These are phyloP conservation scores for Phycodurus eques DNA, from an alignment of 2,113 vertebrate species.

Conservation along the genomic window DNA sequence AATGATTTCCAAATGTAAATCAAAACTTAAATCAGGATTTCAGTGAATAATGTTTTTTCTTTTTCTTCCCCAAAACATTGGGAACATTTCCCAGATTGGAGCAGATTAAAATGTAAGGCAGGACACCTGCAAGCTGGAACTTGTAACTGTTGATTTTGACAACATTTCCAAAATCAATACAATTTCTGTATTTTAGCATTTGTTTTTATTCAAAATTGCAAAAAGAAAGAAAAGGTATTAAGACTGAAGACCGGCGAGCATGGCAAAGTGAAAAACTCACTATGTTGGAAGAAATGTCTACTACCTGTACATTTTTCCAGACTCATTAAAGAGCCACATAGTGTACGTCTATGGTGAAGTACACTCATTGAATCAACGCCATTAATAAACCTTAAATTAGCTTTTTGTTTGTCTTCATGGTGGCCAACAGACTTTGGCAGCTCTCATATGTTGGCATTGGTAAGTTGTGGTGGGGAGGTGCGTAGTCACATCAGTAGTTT, in stretches of 20 bases:
- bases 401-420: constrained; percentile 33
- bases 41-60: background rate
- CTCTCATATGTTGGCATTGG: constrained; percentile 16
- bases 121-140: background rate
- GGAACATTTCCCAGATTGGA: background rate
- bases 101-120: background rate
- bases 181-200: no score
- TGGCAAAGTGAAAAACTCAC: background rate
- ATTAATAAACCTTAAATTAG: constrained; percentile 23
- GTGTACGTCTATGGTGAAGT: constrained; percentile 6
- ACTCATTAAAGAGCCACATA: constrained; percentile 10
- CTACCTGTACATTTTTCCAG: constrained; percentile 8
- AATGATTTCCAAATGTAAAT: constrained; percentile 1
- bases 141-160: background rate
- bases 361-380: constrained; percentile 7
- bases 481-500: constrained; percentile 12
- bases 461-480: constrained; percentile 28
- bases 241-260: background rate
- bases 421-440: constrained; percentile 37
- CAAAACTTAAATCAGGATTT: background rate
- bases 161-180: background rate
- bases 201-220: no score
- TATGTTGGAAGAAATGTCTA: constrained; percentile 11
- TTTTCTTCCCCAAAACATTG: background rate
- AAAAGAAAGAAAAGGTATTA: no score